A percentile compares a stretch with the other conserved stretches of the same genome.
phyloP scores from a whole-genome alignment of 2,797 vertebrate species.

The Neostethus bicornis region DNA sequence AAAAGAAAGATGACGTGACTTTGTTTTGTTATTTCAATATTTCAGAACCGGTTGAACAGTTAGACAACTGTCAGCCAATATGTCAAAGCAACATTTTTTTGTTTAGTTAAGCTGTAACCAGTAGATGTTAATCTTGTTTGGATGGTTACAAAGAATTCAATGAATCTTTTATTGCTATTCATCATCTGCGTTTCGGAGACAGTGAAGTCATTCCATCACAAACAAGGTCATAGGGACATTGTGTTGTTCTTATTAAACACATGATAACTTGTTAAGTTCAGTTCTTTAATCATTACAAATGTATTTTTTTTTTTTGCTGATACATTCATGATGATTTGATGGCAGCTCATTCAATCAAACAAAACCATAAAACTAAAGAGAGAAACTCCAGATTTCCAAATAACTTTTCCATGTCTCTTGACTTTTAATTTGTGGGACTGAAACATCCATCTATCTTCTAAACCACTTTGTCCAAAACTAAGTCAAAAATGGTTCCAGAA shows the following conservation, averaged over 20 bases:
- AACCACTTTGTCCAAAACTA: too few species aligned
- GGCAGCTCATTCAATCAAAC: too few species aligned
- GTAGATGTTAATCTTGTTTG: background rate
- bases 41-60: slow-evolving; percentile 41
- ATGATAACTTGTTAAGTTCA: too few species aligned
- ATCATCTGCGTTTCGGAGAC: background rate
- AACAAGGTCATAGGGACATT: background rate
- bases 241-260: background rate
- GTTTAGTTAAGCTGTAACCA: background rate
- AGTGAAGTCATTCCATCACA: background rate
- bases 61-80: slow-evolving; percentile 21
- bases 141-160: background rate
- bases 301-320: too few species aligned
- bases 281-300: too few species aligned
- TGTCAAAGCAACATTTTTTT: slow-evolving; percentile 25
- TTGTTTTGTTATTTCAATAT: slow-evolving; percentile 24
- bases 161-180: background rate
- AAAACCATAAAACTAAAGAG: too few species aligned
- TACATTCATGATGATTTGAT: too few species aligned
- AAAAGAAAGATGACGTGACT: background rate
- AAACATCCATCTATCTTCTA: too few species aligned
- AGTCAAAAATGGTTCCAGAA: too few species aligned
- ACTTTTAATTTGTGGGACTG: too few species aligned
- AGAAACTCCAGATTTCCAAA: too few species aligned
- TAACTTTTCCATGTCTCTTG: too few species aligned